Base-by-base conservation (phyloP, 2,113 vertebrate species). In the Corythoichthys haematopterus region DNA sequence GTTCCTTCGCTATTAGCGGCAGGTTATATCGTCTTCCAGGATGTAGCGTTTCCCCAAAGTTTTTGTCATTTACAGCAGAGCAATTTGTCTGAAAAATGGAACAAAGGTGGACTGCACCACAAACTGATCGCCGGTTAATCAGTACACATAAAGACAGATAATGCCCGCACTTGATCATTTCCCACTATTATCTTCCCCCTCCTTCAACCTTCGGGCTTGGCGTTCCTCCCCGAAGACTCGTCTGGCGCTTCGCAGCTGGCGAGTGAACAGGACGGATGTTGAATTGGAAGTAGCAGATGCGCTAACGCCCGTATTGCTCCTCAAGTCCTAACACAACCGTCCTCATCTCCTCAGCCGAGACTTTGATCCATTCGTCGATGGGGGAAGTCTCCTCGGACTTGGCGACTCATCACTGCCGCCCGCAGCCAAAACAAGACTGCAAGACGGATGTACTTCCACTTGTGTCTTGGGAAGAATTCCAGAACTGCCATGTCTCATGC, bases 191-290 rank as follows among this genome's bases (percentile, higher is more conserved):
- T 0, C 13, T 38, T 28, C 47, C 65, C 35, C 38, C 3, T 70
- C 64, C 38, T 48, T 36, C 69, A 60, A 40, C 52, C 59, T 64
- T 65, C 57, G 60, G 2, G 38, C 38, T 40, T 40, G 35, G 1
- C n/a, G 37, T 6, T 53, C 13, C 33, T 59, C 57, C 15, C 36
- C 3, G 9, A 55, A 55, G 52, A 55, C 28, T 53, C 52, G 20
- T n/a, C 52, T 8, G n/a, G 52, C 20, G 7, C n/a, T 52, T 52
- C 51, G n/a, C 51, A 53, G 52, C n/a, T 28, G 7, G 52, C 52
- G 7, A 28, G n/a, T 55, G 33, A 35, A 57, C 55, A 36, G 13
- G 13, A 57, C 35, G 33, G 28, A 57, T 36, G 55, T 33, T 12
- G 55, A 57, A 36, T 5, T 3, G n/a, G 52, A 55, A 3, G 11